Conservation (phyloP, 2,797 vertebrate genomes). For the Onychomys arenicola region DNA sequence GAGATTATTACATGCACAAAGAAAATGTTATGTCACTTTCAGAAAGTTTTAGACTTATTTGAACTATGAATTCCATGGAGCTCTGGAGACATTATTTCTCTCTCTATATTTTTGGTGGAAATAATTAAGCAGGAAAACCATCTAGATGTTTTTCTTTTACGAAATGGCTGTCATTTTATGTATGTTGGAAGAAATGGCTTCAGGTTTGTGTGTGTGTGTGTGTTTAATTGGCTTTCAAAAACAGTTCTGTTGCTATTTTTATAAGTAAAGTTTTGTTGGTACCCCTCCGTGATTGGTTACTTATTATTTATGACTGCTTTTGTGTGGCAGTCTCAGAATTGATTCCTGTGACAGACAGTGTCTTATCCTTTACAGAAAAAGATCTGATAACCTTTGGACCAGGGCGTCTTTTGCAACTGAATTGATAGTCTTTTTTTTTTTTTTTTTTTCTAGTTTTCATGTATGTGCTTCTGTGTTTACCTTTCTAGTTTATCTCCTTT, state of each 20-base stretch:
- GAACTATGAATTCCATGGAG: neutral
- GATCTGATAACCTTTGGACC: neutral
- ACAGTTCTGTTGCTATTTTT: conserved; percentile 39
- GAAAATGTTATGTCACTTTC: neutral
- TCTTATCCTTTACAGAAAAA: neutral
- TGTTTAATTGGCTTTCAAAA: neutral
- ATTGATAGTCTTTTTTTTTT: neutral
- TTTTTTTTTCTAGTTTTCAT: neutral
- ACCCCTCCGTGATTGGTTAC: neutral
- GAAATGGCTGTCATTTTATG: neutral
- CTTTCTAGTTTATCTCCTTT: conserved; percentile 15
- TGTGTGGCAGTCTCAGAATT: neutral
- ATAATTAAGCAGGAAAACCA: conserved; percentile 3
- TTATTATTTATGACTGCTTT: conserved; percentile 12
- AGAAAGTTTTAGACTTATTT: neutral
- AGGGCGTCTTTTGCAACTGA: neutral
- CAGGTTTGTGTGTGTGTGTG: neutral
- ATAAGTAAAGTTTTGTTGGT: neutral
- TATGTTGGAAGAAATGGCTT: conserved; percentile 34
- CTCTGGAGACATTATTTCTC: conserved; percentile 21
- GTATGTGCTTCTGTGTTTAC: conserved; percentile 29
- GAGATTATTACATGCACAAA: neutral
- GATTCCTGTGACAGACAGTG: neutral
- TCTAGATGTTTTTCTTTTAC: neutral
- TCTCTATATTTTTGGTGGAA: neutral